These are phyloP conservation scores for Hafferia zeledoni DNA, from an alignment of 2,797 vertebrate genomes.

Conservation along the genomic window DNA sequence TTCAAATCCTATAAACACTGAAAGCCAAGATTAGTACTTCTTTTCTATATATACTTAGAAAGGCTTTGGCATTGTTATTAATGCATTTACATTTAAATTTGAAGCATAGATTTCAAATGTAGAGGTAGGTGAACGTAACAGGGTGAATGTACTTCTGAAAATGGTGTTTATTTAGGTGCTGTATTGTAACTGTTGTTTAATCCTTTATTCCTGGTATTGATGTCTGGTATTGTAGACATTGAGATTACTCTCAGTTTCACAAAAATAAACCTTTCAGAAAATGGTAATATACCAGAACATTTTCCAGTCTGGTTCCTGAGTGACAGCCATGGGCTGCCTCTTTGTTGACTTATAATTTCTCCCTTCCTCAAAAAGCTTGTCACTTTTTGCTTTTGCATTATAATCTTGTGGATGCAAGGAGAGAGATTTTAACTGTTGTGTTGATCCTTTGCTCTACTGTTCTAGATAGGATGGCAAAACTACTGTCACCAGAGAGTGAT, in stretches of 20 bases:
- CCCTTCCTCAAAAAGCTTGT: not conserved
- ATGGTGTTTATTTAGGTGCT: not conserved
- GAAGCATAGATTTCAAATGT: not conserved
- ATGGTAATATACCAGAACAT: not conserved
- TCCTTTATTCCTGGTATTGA: not conserved
- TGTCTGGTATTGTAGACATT: not conserved
- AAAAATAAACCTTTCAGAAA: conserved; percentile 24
- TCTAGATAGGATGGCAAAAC: not conserved
- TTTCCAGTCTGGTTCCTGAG: conserved; percentile 26
- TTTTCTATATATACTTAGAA: not conserved
- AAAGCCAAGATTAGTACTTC: not conserved
- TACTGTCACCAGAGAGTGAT: not conserved
- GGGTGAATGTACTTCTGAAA: not conserved
- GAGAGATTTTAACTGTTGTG: not conserved
- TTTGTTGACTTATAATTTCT: conserved; percentile 1
- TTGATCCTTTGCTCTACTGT: not conserved
- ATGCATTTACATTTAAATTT: not conserved
- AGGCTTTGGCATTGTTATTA: not conserved
- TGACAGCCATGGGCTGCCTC: conserved; percentile 7
- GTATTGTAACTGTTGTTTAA: not conserved
- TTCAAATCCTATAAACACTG: not conserved
- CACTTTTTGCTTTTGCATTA: not conserved
- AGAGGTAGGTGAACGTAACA: not conserved
- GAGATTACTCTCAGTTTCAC: not conserved
- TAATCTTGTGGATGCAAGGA: not conserved